A percentile compares a stretch with the other conserved stretches of the same genome.
phyloP scores from a whole-genome alignment of 2,888 invertebrate species.

The Lydus trimaculatus region DNA sequence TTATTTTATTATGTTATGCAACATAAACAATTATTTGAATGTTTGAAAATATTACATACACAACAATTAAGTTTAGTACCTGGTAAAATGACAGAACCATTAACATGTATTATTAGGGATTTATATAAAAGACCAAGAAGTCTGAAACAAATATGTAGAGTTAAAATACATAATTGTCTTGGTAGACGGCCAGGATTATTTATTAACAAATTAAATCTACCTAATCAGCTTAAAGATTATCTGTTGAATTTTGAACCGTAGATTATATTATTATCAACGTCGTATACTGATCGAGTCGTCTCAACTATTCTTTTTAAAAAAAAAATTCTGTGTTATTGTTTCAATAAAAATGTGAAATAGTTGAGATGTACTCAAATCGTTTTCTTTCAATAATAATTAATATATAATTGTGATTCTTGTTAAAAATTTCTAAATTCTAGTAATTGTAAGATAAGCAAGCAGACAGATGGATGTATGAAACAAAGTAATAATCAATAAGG shows the following conservation, averaged over 20 bases:
- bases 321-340: too few species aligned
- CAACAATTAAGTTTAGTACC: conserved; percentile 70
- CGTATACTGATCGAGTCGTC: background rate
- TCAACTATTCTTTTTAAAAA: background rate
- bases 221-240: conserved; percentile 73
- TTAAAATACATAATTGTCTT: conserved; percentile 73
- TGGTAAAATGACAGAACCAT: conserved; percentile 68
- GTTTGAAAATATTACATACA: conserved; percentile 72
- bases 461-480: background rate
- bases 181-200: conserved; percentile 70
- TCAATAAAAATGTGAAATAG: background rate
- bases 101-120: conserved; percentile 69
- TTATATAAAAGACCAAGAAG: conserved; percentile 72
- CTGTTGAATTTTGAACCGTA: conserved; percentile 70
- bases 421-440: conserved; percentile 32
- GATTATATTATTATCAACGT: conserved; percentile 32
- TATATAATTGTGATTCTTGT: conserved; percentile 33
- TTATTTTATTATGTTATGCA: conserved; percentile 73
- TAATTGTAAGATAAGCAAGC: conserved; percentile 21
- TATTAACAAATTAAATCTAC: conserved; percentile 73
- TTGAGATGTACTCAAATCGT: conserved; percentile 15
- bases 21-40: conserved; percentile 72
- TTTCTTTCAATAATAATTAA: conserved; percentile 5
- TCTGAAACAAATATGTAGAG: conserved; percentile 76
- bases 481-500: conserved; percentile 14